phyloP scores from a whole-genome alignment of 2,113 vertebrate genomes.

The Galeopterus variegatus region DNA sequence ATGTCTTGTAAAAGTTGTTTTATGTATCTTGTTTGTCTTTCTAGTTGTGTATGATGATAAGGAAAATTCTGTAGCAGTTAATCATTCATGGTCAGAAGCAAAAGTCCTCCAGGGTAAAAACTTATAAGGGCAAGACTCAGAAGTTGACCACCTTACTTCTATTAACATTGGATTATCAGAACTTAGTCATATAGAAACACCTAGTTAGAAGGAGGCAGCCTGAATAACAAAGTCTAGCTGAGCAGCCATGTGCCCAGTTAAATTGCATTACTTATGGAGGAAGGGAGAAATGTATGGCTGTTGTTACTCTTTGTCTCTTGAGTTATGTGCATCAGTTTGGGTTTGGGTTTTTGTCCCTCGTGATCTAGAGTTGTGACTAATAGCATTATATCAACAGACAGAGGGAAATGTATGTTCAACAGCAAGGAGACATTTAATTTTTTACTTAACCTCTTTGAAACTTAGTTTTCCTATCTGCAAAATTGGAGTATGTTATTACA shows the following conservation, averaged over 20 bases:
- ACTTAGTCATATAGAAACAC: background rate
- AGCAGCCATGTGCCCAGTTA: background rate
- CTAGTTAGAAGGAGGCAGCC: background rate
- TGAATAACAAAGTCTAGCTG: background rate
- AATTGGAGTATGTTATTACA: background rate
- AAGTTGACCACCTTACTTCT: background rate
- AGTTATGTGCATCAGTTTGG: constrained; percentile 16
- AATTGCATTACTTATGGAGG: background rate
- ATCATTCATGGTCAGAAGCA: background rate
- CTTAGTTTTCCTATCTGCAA: constrained; percentile 24
- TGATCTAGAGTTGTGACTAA: background rate
- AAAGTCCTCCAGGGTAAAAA: background rate
- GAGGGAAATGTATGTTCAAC: constrained; percentile 2
- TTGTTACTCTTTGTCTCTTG: background rate
- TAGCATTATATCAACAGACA: background rate
- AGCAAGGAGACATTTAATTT: background rate
- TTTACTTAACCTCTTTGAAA: constrained; percentile 3
- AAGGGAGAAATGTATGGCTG: background rate
- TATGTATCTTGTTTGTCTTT: constrained; percentile 11
- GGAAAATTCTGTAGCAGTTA: background rate
- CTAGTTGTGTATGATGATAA: background rate
- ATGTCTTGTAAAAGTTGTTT: constrained; percentile 8
- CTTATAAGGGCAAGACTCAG: background rate
- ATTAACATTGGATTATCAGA: background rate
- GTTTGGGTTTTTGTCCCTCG: constrained; percentile 4